Conservation (phyloP, 2,888 invertebrate species). For the Choristoneura rosaceana region DNA sequence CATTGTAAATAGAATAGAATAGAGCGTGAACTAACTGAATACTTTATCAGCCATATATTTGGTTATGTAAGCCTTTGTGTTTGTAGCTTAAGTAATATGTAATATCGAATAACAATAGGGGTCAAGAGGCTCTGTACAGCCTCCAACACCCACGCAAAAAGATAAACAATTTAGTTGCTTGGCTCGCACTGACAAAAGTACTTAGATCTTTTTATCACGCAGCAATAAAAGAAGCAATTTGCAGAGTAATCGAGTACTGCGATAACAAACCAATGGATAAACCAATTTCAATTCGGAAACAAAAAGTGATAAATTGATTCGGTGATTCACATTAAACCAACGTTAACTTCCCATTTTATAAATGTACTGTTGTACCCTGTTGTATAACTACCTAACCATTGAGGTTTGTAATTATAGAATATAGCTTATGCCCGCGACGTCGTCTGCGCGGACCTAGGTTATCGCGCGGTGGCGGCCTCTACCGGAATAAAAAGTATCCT, state of each 20-base stretch:
- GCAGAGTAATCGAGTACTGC: not conserved
- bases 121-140: not conserved
- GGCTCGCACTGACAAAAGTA: not conserved
- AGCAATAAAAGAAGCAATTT: constrained; percentile 1
- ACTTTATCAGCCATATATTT: not conserved
- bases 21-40: too few relatives aligned
- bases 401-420: too few relatives aligned
- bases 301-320: not conserved
- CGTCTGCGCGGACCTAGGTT: too few relatives aligned
- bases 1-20: too few relatives aligned
- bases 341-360: not conserved
- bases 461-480: too few relatives aligned
- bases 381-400: too few relatives aligned
- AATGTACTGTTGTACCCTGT: too few relatives aligned
- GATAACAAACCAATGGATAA: not conserved
- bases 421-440: too few relatives aligned
- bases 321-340: not conserved
- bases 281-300: not conserved
- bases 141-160: constrained; percentile 1
- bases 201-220: not conserved
- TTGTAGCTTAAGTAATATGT: not conserved
- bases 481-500: too few relatives aligned
- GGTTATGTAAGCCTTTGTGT: not conserved
- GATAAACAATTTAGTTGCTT: constrained; percentile 14
- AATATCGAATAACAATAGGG: constrained; percentile 15